Conservation (phyloP, 2,113 vertebrate genomes). For the Petrocephalus zakoni region DNA sequence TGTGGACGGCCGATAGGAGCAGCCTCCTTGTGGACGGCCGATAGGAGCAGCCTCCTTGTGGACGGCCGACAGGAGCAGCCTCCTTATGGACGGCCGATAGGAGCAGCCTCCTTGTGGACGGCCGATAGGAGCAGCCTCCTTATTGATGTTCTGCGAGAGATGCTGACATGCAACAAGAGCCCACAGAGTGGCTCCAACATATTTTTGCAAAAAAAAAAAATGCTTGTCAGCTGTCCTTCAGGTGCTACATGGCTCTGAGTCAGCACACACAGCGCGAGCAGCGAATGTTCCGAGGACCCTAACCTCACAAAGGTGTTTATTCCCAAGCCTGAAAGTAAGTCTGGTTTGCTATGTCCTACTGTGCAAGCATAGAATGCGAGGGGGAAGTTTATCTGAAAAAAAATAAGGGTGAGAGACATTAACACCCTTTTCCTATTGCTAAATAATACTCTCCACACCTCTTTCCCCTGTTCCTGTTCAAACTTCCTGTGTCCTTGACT, state of each 20-base stretch:
- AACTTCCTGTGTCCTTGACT: conserved; percentile 5
- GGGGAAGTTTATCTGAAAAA: not conserved
- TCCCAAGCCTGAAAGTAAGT: not conserved
- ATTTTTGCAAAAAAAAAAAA: not conserved
- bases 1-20: not conserved
- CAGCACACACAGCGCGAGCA: not conserved
- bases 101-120: too few relatives aligned
- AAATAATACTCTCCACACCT: conserved; percentile 12
- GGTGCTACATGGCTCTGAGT: not conserved
- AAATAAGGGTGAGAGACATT: not conserved
- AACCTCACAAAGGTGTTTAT: conserved; percentile 44
- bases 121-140: not conserved
- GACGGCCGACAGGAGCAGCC: not conserved
- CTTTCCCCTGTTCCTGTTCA: not conserved
- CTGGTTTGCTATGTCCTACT: not conserved
- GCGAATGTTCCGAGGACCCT: not conserved
- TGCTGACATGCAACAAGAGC: conserved; percentile 26
- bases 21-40: not conserved
- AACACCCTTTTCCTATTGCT: not conserved
- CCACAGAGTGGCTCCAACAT: conserved; percentile 27
- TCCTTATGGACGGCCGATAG: not conserved
- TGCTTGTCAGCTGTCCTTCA: conserved; percentile 11
- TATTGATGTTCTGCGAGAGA: not conserved
- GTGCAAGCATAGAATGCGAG: not conserved
- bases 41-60: not conserved